phyloP scores from a whole-genome alignment of 2,797 vertebrate species.

The Mormyrops attenuatus region DNA sequence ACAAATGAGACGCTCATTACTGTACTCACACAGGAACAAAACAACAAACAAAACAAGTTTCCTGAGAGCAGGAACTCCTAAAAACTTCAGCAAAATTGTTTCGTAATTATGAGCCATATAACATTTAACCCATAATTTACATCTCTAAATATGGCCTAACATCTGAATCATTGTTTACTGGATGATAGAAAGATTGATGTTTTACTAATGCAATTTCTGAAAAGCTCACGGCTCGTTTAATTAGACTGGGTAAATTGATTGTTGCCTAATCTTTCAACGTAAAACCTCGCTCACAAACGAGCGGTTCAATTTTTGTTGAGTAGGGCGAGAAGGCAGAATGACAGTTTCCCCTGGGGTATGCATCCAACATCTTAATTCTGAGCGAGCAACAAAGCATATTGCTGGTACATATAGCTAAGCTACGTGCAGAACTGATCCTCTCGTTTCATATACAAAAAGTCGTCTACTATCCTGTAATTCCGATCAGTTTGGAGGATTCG shows the following conservation, averaged over 20 bases:
- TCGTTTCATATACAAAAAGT: background rate
- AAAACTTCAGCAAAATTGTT: background rate
- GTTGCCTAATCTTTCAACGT: background rate
- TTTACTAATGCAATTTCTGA: conserved; percentile 3
- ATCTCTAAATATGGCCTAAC: background rate
- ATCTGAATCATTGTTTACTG: background rate
- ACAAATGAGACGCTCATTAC: background rate
- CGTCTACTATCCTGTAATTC: background rate
- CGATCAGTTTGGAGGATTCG: background rate
- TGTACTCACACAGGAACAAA: background rate
- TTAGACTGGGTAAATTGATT: conserved; percentile 14
- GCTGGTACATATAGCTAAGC: background rate
- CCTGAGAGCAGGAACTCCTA: background rate
- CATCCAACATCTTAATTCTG: background rate
- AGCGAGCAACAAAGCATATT: background rate
- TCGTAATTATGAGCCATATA: background rate
- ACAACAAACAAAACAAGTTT: background rate
- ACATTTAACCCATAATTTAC: background rate
- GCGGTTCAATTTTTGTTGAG: background rate
- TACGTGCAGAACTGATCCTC: background rate
- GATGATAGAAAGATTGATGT: conserved; percentile 10
- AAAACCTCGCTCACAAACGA: background rate
- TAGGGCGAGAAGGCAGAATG: background rate
- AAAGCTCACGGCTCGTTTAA: background rate
- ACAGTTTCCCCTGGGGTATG: background rate